A percentile compares a stretch with the other conserved stretches of the same genome.
Conservation (phyloP, 2,888 invertebrate genomes). For the Rhagonycha fulva region DNA sequence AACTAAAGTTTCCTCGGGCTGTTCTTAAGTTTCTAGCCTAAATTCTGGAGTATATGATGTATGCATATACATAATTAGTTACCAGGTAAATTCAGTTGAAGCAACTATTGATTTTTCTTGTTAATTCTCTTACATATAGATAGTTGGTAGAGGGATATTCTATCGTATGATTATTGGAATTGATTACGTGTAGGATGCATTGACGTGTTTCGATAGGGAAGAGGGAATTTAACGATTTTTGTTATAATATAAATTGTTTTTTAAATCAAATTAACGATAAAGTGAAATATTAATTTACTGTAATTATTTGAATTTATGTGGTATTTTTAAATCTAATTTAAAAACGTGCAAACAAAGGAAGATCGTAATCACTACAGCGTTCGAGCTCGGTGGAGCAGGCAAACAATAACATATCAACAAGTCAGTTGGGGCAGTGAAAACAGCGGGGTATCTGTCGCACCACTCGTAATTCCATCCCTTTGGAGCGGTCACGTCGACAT, state of each 20-base stretch:
- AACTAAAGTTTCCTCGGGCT: conserved; percentile 23
- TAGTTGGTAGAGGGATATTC: background rate
- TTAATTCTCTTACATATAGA: conserved; percentile 18
- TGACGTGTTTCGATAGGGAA: background rate
- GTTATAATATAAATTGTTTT: background rate
- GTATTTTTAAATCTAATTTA: conserved; percentile 21
- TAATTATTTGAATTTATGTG: conserved; percentile 3
- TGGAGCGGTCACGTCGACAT: conserved; percentile 16
- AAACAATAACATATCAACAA: conserved; percentile 36
- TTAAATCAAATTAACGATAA: background rate
- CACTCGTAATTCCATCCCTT: conserved; percentile 20
- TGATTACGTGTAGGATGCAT: background rate
- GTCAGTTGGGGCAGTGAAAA: conserved; percentile 28
- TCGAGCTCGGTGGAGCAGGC: conserved; percentile 27
- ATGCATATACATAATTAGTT: conserved; percentile 6
- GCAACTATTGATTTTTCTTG: conserved; percentile 25
- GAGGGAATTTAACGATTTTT: background rate
- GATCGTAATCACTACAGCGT: conserved; percentile 27
- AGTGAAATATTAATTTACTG: background rate
- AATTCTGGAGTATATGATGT: conserved; percentile 8
- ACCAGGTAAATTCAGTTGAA: conserved; percentile 16
- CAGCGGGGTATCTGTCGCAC: conserved; percentile 25
- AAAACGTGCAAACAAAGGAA: conserved; percentile 24
- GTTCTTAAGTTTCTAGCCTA: conserved; percentile 17
- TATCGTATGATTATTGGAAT: background rate